phyloP scores from a whole-genome alignment of 2,888 invertebrate genomes.

The Andrena hattorfiana region DNA sequence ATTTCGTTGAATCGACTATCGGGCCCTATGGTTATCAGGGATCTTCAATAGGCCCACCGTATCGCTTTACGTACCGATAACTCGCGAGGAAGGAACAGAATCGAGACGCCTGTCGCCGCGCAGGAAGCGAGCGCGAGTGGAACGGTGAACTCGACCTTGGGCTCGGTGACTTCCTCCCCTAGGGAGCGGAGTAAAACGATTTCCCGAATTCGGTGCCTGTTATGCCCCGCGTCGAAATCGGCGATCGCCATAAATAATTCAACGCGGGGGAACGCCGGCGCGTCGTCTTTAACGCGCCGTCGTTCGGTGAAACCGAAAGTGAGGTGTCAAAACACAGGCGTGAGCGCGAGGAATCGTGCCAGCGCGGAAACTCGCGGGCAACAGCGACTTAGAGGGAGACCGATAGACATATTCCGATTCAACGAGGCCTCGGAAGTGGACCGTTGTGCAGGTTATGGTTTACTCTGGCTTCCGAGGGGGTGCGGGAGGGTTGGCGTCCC shows the following conservation, averaged over 20 bases:
- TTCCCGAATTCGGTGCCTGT: constrained; percentile 8
- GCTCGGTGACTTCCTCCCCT: neutral
- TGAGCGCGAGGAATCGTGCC: constrained; percentile 31
- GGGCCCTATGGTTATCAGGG: too few relatives aligned
- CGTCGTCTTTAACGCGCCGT: constrained; percentile 41
- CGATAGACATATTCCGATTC: constrained; percentile 61
- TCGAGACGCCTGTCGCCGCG: neutral
- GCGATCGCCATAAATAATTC: constrained; percentile 52
- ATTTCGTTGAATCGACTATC: neutral
- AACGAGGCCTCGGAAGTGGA: constrained; percentile 73
- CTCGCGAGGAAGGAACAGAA: neutral
- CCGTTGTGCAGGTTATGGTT: constrained; percentile 83
- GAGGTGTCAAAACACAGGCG: constrained; percentile 32
- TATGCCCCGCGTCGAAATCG: constrained; percentile 7
- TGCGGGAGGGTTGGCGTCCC: constrained; percentile 66
- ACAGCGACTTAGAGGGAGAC: constrained; percentile 5
- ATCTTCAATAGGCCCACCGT: too few relatives aligned
- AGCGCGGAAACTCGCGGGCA: constrained; percentile 25
- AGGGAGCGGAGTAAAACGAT: neutral
- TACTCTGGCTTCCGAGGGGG: constrained; percentile 69
- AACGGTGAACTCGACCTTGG: constrained; percentile 33
- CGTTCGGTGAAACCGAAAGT: constrained; percentile 43
- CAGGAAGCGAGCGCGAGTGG: constrained; percentile 5
- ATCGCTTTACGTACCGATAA: too few relatives aligned
- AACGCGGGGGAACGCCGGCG: constrained; percentile 15